A percentile compares a stretch with the other conserved stretches of the same genome.
phyloP scores from a whole-genome alignment of 1,140 invertebrate species.

The Bilobella aurantiaca region DNA sequence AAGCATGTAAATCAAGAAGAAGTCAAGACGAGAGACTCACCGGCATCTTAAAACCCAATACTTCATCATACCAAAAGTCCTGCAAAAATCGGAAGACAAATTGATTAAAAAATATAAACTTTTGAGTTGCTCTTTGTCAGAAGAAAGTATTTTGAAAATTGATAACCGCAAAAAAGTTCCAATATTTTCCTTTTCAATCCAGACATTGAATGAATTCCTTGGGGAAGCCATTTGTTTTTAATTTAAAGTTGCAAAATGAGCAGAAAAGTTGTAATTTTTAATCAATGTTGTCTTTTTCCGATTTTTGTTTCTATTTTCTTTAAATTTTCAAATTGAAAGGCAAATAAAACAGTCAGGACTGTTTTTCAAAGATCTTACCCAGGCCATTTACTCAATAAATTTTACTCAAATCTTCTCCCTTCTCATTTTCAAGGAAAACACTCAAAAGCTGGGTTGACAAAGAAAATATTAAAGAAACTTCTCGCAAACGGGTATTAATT shows the following conservation, averaged over 20 bases:
- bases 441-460: not conserved
- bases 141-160: not conserved
- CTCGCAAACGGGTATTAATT: not conserved
- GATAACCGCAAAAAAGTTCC: not conserved
- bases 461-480: not conserved
- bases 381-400: too few species aligned
- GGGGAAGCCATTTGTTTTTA: not conserved
- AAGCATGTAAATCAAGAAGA: not conserved
- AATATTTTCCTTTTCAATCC: conserved; percentile 2
- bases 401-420: not conserved
- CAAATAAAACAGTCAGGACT: not conserved
- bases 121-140: too few species aligned
- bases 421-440: conserved; percentile 5
- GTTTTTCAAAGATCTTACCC: not conserved
- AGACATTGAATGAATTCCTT: conserved; percentile 1
- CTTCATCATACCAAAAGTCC: conserved; percentile 58
- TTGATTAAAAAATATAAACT: conserved; percentile 17
- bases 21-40: conserved; percentile 44
- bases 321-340: not conserved
- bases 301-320: not conserved
- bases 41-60: conserved; percentile 58
- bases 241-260: not conserved
- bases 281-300: not conserved
- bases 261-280: conserved; percentile 3
- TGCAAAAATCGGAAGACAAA: conserved; percentile 43